Evolutionary conservation across 2,113 vertebrate genomes (phyloP).

Genomic region (Tauraco erythrolophus): DNA sequence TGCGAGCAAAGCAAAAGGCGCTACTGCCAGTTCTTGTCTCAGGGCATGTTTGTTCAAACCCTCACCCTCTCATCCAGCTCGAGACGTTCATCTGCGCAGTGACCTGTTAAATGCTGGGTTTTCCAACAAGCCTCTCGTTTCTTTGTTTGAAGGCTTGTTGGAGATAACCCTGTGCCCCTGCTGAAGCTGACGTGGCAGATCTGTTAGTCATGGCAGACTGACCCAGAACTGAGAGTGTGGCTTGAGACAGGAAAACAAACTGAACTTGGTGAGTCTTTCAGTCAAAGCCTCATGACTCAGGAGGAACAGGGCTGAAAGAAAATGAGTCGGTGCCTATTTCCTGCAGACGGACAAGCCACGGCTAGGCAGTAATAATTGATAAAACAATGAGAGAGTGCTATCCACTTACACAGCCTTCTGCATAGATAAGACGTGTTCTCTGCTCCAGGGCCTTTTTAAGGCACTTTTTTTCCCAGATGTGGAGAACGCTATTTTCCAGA

Average conservation of each 20-base stretch:
- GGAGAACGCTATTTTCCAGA: neutral
- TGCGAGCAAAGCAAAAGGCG: neutral
- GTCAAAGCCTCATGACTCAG: neutral
- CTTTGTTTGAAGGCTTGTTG: neutral
- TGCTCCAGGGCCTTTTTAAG: neutral
- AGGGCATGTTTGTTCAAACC: neutral
- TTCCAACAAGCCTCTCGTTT: neutral
- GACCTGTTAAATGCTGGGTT: neutral
- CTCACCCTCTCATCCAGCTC: neutral
- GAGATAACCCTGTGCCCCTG: neutral
- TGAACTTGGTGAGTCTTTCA: neutral
- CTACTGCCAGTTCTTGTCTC: accelerated
- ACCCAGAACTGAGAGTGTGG: accelerated
- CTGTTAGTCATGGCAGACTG: neutral
- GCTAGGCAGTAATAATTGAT: neutral
- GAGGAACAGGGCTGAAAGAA: neutral
- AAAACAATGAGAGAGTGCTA: neutral
- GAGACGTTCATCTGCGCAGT: neutral
- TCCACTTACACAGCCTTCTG: neutral
- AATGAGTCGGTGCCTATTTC: neutral
- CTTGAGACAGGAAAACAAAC: neutral
- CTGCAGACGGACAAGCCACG: neutral
- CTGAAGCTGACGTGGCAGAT: neutral
- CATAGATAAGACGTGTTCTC: neutral
- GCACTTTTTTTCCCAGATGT: neutral